Base-by-base conservation (phyloP, 2,888 invertebrate species). In the Andricus quercusramuli region DNA sequence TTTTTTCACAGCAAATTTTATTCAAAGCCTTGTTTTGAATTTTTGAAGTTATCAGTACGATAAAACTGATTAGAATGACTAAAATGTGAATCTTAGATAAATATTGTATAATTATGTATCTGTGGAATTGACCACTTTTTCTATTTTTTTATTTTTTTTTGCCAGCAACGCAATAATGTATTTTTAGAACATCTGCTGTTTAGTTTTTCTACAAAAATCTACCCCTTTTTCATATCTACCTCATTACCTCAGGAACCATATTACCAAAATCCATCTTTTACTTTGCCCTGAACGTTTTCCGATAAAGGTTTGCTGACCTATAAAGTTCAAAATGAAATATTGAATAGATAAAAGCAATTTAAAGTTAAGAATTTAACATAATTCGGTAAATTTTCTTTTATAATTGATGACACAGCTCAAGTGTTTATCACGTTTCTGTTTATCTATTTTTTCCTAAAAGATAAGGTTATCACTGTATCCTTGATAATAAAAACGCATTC, bases 281-380 rank as follows among this genome's bases (percentile, higher is more conserved):
- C 82, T 83, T 81, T 79, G 66, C 79, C 65, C 83, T 84, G 82
- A 84, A 82, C 83, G 82, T 84, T 82, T 84, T 82, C 82, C 83
- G 82, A 82, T 84, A 84, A 81, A 82, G 70, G 59, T 56, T 56
- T 74, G n/a, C 74, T 74, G 74, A 74, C 37, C 74, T 37, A 37
- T 74, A 74, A 59, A 22, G 32, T 56, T 56, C n/a, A 17, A 32
- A 56, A 22, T 56, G 74, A 56, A 74, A 74, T 74, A 74, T 74
- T 74, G 56, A 74, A 59, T 56, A 74, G 74, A 74, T 74, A 59
- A 59, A 56, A 74, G 32, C 56, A 59, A 74, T 74, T 56, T 51
- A 37, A 37, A 37, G 20, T 74, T 74, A 74, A 44, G 6, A 56
- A 74, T 32, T 56, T 74, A 29, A 64, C 6, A 29, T 6, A 64